Base-by-base conservation (phyloP, 2,888 invertebrate genomes). In the Bombylius major region DNA sequence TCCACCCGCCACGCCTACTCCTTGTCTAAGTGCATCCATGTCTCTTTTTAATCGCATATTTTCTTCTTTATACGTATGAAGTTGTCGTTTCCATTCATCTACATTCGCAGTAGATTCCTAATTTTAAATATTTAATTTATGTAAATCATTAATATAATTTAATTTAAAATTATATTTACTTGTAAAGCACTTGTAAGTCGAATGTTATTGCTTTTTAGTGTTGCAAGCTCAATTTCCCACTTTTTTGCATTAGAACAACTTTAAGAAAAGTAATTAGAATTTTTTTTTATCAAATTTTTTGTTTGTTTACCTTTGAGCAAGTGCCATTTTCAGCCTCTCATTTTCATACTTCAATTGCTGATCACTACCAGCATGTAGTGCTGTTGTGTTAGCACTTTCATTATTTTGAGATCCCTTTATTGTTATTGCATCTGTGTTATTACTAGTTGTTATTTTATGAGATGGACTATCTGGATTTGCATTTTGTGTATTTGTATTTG, bases 231-330 rank as follows among this genome's bases (percentile, higher is more conserved):
- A 47, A 96, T 87, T 78, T 97, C 97, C 97, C 97, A 97, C 73
- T 97, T 96, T 77, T 96, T 97, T 11, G 96, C 96, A 77, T 97
- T 97, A 47, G 95, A 91, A 51, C 96, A 97, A 75, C 97, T 94
- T 75, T 50, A 74, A 72, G 64, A 56, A 53, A 31, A 51, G 47
- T 54, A 36, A 34, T 47, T 12, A 54, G 50, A 34, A 13, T 12
- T 44, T 9, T 12, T 12, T 44, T 44, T 44, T 12, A 5, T 5
- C 11, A 13, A 13, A 9, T 44, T 52, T 46, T 34, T 23, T 12
- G 12, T 14, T 32, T 11, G n/a, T 9, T 70, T 65, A 93, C 93
- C 93, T 97, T 76, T 97, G 96, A 54, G 91, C 91, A 62, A 97
- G 78, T 31, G 97, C 97, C 62, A 95, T 81, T 77, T 97, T 96